phyloP scores from a whole-genome alignment of 1,140 invertebrate species.

The Parasteatoda tepidariorum region DNA sequence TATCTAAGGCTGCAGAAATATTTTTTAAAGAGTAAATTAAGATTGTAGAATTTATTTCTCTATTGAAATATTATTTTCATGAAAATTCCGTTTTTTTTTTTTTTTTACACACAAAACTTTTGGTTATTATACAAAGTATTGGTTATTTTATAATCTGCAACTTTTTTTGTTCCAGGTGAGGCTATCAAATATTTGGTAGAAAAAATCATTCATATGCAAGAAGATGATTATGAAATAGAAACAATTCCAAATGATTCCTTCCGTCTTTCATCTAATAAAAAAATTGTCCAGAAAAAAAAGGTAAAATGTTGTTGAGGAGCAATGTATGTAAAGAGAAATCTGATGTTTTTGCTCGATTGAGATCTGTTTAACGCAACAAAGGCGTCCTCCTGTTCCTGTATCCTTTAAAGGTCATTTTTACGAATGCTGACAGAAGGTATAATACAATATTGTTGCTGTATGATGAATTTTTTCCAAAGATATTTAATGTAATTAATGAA shows the following conservation, averaged over 20 bases:
- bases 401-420: neutral
- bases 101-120: too few relatives aligned
- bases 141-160: too few relatives aligned
- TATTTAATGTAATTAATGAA: neutral
- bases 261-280: neutral
- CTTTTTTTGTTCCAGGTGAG: slow-evolving; percentile 14
- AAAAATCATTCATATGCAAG: slow-evolving; percentile 19
- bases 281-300: slow-evolving; percentile 12
- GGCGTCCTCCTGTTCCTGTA: too few relatives aligned
- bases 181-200: slow-evolving; percentile 39
- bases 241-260: neutral
- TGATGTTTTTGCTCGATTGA: too few relatives aligned
- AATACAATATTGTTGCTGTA: neutral
- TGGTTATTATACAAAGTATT: too few relatives aligned
- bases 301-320: slow-evolving; percentile 29
- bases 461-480: neutral
- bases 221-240: neutral
- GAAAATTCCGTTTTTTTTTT: too few relatives aligned
- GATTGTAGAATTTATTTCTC: too few relatives aligned
- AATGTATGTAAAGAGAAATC: neutral
- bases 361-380: too few relatives aligned
- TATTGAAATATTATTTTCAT: too few relatives aligned
- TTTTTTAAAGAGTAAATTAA: too few relatives aligned
- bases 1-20: too few relatives aligned
- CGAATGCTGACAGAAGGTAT: neutral